Evolutionary conservation across 2,113 vertebrate species (phyloP), one percentile per base, ranked within the genome.

Genomic region (Eolophus roseicapilla): DNA sequence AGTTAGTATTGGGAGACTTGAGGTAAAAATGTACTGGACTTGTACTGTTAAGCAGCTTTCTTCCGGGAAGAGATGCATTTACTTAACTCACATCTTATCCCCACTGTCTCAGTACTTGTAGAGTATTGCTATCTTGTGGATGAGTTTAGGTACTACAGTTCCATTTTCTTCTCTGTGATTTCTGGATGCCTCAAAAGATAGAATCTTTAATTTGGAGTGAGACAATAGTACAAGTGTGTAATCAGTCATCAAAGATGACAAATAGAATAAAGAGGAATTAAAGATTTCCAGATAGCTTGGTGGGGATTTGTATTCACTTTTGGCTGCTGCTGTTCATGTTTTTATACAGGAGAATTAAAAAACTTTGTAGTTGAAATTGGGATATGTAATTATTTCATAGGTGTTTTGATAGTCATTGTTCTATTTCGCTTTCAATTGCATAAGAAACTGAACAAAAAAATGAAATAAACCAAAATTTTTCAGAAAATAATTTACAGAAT

Each of bases 61-160:
- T 80, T 59, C 14, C 9, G 4, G 33, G 29, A 64, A 11, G 31
- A 86, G 52, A 31, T 33, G 17, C 49, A 7, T 90, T 94, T 91
- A 11, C 37, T 77, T 25, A 65, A 17, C 52, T 67, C 11, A 5
- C 15, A 43, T 17, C 4, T 5, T 37, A 21, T 3, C 4, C 1
- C 1, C 69, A 2, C 12, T 10, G 2, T 6, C 10, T 27, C 60
- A 35, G 70, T 23, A 1, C 71, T 88, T 85, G 97, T 92, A 3
- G 17, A 52, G 27, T 33, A 23, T 52, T 86, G 65, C 95, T 19
- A 53, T 94, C 96, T 95, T 73, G 91, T 97, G 97, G 92, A 49
- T 1, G 3, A 35, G 1, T 1, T 7, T 4, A 14, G 33, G 29
- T 92, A 97, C 67, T 96, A 4, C 71, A 76, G 6, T 27, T 14